Conservation (phyloP, 2,888 invertebrate species). For the Ischnura elegans region DNA sequence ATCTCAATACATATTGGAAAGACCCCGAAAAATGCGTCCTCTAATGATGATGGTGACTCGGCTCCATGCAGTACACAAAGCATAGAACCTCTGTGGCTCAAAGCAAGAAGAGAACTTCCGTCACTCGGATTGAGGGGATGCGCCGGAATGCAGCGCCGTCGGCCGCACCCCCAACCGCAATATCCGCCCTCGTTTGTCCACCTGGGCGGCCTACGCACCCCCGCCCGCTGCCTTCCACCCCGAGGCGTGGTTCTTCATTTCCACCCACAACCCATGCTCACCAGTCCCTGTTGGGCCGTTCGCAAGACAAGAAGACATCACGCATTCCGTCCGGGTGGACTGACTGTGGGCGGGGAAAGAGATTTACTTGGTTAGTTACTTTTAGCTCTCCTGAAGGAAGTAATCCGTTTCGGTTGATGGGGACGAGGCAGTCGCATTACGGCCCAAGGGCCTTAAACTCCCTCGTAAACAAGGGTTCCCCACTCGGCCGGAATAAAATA, state of each 20-base stretch:
- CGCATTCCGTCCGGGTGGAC: constrained; percentile 9
- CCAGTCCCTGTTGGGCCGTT: no score
- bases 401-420: constrained; percentile 15
- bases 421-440: background rate
- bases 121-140: no score
- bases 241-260: constrained; percentile 62
- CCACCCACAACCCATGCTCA: background rate
- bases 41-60: no score
- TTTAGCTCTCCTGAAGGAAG: background rate
- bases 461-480: background rate
- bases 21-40: no score
- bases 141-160: background rate
- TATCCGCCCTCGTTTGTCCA: constrained; percentile 35
- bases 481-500: background rate
- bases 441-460: background rate
- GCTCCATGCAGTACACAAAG: no score
- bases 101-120: no score
- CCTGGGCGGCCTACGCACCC: background rate
- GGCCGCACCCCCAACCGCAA: background rate
- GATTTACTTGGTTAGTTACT: constrained; percentile 46
- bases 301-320: constrained; percentile 29
- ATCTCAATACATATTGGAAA: no score
- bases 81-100: no score
- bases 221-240: background rate
- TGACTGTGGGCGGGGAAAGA: background rate